Conservation (phyloP, 2,113 vertebrate genomes). For the Cavia aperea region DNA sequence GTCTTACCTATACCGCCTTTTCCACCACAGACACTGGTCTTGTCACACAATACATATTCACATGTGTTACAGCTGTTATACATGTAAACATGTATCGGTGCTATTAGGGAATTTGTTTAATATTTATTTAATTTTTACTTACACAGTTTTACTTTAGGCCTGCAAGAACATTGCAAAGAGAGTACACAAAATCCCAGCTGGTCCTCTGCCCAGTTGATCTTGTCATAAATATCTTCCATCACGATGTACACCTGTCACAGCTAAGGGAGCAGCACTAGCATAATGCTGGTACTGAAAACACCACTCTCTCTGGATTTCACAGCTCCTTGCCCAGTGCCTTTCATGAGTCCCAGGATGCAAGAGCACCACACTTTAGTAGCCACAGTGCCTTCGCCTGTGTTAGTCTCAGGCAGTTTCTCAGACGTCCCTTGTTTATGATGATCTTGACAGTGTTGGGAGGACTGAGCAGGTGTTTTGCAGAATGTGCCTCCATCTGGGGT, state of each 20-base stretch:
- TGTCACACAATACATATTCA: neutral
- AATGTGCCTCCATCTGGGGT: neutral
- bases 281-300: neutral
- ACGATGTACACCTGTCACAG: neutral
- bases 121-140: neutral
- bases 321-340: fast-evolving
- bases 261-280: neutral
- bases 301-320: neutral
- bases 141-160: neutral
- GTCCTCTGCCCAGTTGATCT: neutral
- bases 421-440: neutral
- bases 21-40: neutral
- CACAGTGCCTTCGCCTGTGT: neutral
- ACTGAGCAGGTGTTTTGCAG: neutral
- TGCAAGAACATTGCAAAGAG: neutral
- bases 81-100: neutral
- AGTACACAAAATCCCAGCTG: neutral
- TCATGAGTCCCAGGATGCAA: neutral
- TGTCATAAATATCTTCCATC: neutral
- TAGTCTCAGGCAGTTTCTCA: neutral
- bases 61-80: neutral
- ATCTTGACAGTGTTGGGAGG: neutral
- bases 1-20: neutral
- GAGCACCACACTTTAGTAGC: neutral
- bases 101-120: neutral